Base-by-base conservation (phyloP, 2,113 vertebrate genomes). In the Mirounga angustirostris region DNA sequence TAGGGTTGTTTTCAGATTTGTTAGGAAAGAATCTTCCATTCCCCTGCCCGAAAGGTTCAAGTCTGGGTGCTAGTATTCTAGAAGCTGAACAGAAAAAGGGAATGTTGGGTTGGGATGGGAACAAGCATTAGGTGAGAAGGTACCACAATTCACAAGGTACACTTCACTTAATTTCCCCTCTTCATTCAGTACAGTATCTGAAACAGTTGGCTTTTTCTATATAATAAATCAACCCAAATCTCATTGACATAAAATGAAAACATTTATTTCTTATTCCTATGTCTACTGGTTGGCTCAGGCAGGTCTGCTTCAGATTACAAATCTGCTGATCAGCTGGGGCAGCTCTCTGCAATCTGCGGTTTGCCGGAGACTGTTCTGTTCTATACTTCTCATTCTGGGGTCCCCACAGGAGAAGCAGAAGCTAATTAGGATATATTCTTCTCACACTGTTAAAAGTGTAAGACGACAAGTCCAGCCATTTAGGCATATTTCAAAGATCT, bases 341-440 rank as follows among this genome's bases (percentile, higher is more conserved):
- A 83, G 24, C 52, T 73, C 40, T 81, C 76, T 40, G 24, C 13
- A 71, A 59, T 78, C 22, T 82, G 36, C 4, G 65, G 76, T 22
- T 63, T 83, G 80, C 52, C 65, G 78, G 8, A 28, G 61, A 16
- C 46, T 79, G 13, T 46, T 85, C 43, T 91, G 22, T n/a, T 94
- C 30, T 58, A 18, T 63, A 36, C 6, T 5, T 71, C 16, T 94
- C 36, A 76, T 85, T 92, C 79, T 87, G 28, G 33, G 19, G 19
- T 83, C 40, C 43, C 18, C 74, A 65, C 16, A 19, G 74, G 33
- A 65, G 10, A 86, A 40, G 33, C 15, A 93, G 19, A 78, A 76
- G 40, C n/a, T 91, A 95, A 67, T 80, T 54, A 96, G 24, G 40
- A 90, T 63, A 86, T 65, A 88, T 89, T 94, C 40, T 67, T 96